phyloP scores from a whole-genome alignment of 37 sponge, comb jelly and placozoan genomes.

The Corticium candelabrum region DNA sequence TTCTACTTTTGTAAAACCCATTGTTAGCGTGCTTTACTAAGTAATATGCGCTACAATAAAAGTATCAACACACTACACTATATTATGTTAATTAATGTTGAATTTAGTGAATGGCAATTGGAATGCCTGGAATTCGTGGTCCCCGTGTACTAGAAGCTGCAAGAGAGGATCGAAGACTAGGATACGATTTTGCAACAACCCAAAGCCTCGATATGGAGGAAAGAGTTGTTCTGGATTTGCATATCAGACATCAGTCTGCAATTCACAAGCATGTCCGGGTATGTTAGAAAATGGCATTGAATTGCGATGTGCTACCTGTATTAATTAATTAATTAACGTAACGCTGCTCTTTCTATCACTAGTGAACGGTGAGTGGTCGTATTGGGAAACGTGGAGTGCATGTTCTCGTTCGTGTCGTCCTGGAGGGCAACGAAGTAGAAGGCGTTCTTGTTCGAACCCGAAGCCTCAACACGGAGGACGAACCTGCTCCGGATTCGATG shows the following conservation, averaged over 20 bases:
- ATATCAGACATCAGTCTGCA: neutral
- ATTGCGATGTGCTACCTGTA: neutral
- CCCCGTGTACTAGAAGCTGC: neutral
- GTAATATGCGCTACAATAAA: no score
- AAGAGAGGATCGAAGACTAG: no score
- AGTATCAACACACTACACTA: no score
- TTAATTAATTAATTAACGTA: no score
- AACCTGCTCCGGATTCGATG: neutral
- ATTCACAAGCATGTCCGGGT: neutral
- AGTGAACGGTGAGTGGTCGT: conserved; percentile 15
- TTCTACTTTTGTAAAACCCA: no score
- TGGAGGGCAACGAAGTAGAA: conserved; percentile 11
- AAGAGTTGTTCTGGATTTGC: neutral
- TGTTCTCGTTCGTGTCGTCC: conserved; percentile 10
- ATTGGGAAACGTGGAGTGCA: conserved; percentile 15
- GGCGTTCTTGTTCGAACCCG: conserved; percentile 11
- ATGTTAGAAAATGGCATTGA: neutral
- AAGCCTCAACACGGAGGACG: conserved; percentile 11
- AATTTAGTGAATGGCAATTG: neutral
- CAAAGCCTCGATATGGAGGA: no score
- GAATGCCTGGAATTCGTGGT: neutral
- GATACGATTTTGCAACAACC: no score
- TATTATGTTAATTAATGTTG: no score
- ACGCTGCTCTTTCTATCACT: no score
- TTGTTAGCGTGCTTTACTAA: no score